Base-by-base conservation (phyloP, 2,797 vertebrate species). In the Arctocebus calabarensis region DNA sequence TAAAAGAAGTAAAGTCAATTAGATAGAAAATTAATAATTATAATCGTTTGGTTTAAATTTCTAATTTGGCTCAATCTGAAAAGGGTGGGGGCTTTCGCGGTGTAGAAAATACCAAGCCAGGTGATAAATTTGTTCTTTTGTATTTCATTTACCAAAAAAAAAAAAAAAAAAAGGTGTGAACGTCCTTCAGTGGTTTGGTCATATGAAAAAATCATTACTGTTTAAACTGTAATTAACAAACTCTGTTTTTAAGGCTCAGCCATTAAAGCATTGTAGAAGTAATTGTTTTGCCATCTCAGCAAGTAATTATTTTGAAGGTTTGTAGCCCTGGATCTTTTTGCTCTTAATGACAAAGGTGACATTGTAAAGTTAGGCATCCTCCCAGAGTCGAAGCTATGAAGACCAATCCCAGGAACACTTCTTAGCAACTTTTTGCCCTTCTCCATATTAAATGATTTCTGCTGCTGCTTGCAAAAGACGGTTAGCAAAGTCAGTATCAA, bases 181-280 rank as follows among this genome's bases (percentile, higher is more conserved):
- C 55, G 75, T 81, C 48, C 70, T 94, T 90, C 10, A 37, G 17
- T 71, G 84, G 78, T 86, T 40, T 96, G 71, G 40, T 61, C 71
- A 34, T 84, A 16, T 0, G 27, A 71, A 62, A 68, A 83, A 75
- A 13, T 43, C 19, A 70, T 73, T 68, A n/a, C 45, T 64, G 3
- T 81, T 78, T 68, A 87, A 40, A n/a, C 64, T 66, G 3, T n/a
- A 77, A 34, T 93, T 70, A 88, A 85, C 55, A 87, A 34, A 77
- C 5, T 61, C 25, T 43, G 25, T 66, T 22, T 74, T 45, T 62
- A 92, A 84, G 66, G 45, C 85, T 91, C 55, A 75, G 40, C 83
- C 19, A 5, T 34, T 89, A 70, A 92, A 84, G 68, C 10, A 57
- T 19, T 81, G 74, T 40, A 57, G n/a, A 78, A 92, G 68, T 40